phyloP scores from a whole-genome alignment of 1,140 invertebrate species.

The Drosophila serrata region DNA sequence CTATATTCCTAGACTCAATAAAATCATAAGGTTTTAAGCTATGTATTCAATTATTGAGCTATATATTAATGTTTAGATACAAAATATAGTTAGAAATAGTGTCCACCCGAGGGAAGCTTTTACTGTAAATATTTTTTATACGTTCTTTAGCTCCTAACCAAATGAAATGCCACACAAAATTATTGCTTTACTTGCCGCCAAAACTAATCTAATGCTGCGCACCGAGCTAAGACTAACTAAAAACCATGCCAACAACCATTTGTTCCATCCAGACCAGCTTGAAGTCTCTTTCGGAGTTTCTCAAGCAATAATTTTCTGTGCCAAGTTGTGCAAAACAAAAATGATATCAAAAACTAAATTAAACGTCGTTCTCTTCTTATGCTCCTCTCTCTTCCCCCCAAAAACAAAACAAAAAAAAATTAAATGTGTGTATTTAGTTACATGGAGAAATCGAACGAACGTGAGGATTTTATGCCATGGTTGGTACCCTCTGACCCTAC shows the following conservation, averaged over 20 bases:
- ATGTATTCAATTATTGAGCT: no score
- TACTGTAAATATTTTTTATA: conserved; percentile 29
- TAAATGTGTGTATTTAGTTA: conserved; percentile 86
- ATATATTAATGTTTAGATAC: no score
- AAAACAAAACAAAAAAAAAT: conserved; percentile 32
- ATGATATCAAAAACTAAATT: conserved; percentile 34
- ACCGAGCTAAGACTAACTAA: conserved; percentile 14
- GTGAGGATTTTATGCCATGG: conserved; percentile 90
- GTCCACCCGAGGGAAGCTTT: conserved; percentile 23
- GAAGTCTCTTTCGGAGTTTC: conserved; percentile 23
- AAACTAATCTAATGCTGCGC: conserved; percentile 41
- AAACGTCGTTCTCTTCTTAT: conserved; percentile 67
- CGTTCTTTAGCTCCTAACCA: conserved; percentile 27
- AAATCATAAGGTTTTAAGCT: no score
- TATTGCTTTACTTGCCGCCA: conserved; percentile 69
- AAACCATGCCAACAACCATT: conserved; percentile 17
- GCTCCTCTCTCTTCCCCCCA: conserved; percentile 64
- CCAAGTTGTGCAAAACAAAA: conserved; percentile 7
- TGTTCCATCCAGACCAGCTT: conserved; percentile 19
- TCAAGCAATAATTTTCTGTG: conserved; percentile 79
- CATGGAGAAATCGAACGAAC: conserved; percentile 89
- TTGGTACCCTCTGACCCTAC: conserved; percentile 86
- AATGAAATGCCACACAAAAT: conserved; percentile 68
- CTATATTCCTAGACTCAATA: no score
- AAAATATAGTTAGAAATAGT: neutral